These are phyloP conservation scores for Nysson spinosus DNA, from an alignment of 2,888 invertebrate species.

Conservation along the genomic window DNA sequence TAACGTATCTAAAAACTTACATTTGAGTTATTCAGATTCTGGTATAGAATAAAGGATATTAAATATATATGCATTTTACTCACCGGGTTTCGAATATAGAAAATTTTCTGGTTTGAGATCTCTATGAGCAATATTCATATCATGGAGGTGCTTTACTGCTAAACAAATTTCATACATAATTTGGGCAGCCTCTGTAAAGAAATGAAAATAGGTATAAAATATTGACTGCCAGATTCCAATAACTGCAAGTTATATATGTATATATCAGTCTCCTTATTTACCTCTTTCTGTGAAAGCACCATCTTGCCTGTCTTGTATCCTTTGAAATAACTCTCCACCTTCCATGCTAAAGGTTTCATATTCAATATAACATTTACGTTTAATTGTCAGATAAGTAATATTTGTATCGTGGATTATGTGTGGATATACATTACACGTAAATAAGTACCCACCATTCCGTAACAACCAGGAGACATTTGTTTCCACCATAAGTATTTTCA, in stretches of 20 bases:
- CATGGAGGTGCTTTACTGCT: conserved; percentile 95
- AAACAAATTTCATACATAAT: conserved; percentile 98
- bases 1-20: too few species aligned
- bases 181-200: conserved; percentile 88
- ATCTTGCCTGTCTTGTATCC: conserved; percentile 96
- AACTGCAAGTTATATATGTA: background rate
- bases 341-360: conserved; percentile 85
- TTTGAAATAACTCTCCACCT: conserved; percentile 97
- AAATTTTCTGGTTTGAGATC: conserved; percentile 99
- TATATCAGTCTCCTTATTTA: conserved; percentile 66
- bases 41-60: too few species aligned
- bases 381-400: too few species aligned
- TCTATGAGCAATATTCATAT: conserved; percentile 96
- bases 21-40: too few species aligned
- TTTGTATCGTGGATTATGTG: too few species aligned
- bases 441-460: conserved; percentile 92
- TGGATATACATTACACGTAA: background rate
- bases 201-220: background rate
- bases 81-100: conserved; percentile 88
- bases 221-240: background rate
- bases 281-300: conserved; percentile 97
- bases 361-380: background rate
- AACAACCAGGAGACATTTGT: conserved; percentile 95
- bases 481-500: conserved; percentile 95
- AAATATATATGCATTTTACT: too few species aligned